Conservation (phyloP, 1,140 invertebrate genomes). For the Neodiprion fabricii region DNA sequence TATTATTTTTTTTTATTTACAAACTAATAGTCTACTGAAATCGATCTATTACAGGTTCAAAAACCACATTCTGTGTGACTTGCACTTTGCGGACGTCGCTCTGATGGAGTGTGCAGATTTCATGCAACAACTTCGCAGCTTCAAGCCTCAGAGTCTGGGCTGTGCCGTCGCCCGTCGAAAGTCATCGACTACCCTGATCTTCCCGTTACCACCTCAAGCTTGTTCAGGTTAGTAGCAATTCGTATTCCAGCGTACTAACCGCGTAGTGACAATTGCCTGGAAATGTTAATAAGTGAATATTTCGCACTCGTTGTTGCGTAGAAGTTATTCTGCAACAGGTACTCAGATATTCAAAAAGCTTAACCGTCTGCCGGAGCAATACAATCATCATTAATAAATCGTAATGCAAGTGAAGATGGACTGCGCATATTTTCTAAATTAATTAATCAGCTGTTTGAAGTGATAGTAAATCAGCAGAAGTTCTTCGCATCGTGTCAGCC, state of each 20-base stretch:
- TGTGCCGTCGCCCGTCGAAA: constrained; percentile 91
- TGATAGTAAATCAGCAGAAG: too few relatives aligned
- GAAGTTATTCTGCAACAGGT: too few relatives aligned
- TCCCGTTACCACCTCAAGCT: constrained; percentile 90
- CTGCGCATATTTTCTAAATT: too few relatives aligned
- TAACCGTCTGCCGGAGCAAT: too few relatives aligned
- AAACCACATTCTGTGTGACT: constrained; percentile 88
- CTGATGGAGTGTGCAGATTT: constrained; percentile 96
- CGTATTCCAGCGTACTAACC: background rate
- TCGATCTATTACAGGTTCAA: constrained; percentile 64
- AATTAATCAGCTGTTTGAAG: too few relatives aligned
- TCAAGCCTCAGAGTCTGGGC: constrained; percentile 93
- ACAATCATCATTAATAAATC: too few relatives aligned
- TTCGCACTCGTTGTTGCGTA: too few relatives aligned
- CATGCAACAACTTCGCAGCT: constrained; percentile 94
- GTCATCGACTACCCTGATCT: constrained; percentile 92
- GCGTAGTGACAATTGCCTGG: too few relatives aligned
- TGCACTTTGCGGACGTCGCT: constrained; percentile 92
- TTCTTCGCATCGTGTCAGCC: too few relatives aligned
- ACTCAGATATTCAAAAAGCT: too few relatives aligned
- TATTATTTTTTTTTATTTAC: background rate
- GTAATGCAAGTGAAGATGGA: too few relatives aligned
- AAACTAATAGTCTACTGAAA: background rate
- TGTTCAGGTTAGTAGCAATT: constrained; percentile 78
- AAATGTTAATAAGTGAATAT: too few relatives aligned